Evolutionary conservation across 64 coral and sea anemone genomes (phyloP).

Genomic region (Dendronephthya gigantea): DNA sequence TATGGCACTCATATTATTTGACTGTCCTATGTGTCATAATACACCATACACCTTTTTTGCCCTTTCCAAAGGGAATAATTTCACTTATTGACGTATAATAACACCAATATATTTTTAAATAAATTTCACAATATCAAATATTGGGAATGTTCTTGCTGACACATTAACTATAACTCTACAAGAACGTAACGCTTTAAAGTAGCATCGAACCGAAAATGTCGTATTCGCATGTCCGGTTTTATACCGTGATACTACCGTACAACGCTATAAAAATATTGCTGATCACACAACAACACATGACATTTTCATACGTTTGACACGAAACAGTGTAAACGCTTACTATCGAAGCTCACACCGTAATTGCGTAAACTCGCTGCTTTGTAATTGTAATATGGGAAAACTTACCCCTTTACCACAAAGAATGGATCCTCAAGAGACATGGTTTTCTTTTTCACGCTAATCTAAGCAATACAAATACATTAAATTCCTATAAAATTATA

Average conservation of each 20-base stretch:
- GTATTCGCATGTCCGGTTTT: neutral
- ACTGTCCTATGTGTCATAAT: too few relatives aligned
- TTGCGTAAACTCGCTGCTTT: neutral
- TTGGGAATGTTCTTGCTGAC: too few relatives aligned
- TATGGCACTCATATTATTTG: too few relatives aligned
- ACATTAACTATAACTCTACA: too few relatives aligned
- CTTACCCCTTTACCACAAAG: slow-evolving; percentile 67
- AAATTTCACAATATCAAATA: too few relatives aligned
- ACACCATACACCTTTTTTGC: too few relatives aligned
- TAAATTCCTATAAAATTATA: neutral
- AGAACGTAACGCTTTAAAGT: too few relatives aligned
- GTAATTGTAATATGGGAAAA: neutral
- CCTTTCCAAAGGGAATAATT: too few relatives aligned
- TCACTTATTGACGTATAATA: too few relatives aligned
- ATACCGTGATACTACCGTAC: neutral
- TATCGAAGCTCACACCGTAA: neutral
- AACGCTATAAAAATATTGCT: neutral
- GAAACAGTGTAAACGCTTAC: neutral
- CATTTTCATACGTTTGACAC: neutral
- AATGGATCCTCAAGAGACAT: slow-evolving; percentile 78
- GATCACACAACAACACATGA: neutral
- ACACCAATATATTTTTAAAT: too few relatives aligned
- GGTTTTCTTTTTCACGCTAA: neutral
- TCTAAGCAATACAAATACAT: neutral
- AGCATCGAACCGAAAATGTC: neutral